Percentiles rank a stretch among this genome's conserved stretches.
Conservation (phyloP, 2,888 invertebrate genomes). For the Charanyca ferruginea region DNA sequence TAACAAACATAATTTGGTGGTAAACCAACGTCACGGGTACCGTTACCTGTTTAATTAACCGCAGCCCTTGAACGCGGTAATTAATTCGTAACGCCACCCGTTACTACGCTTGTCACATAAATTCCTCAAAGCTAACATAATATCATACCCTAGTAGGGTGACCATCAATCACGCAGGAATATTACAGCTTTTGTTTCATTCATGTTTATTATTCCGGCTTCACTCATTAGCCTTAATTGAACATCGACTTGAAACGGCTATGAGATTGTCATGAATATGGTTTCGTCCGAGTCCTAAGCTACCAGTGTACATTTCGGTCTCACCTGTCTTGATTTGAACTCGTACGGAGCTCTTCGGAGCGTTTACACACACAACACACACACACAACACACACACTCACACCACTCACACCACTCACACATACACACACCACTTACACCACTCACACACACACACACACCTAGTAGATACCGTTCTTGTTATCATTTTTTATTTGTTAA, state of each 20-base stretch:
- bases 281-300: not conserved
- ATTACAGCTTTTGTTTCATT: constrained; percentile 3
- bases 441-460: too few species aligned
- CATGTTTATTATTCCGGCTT: not conserved
- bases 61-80: constrained; percentile 79
- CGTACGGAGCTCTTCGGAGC: too few species aligned
- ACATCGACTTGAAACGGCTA: not conserved
- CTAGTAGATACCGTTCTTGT: too few species aligned
- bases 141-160: constrained; percentile 68
- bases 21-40: constrained; percentile 62
- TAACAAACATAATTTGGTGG: constrained; percentile 62
- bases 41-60: constrained; percentile 83
- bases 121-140: constrained; percentile 83
- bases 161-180: constrained; percentile 47
- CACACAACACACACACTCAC: too few species aligned
- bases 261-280: not conserved
- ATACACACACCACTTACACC: too few species aligned
- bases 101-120: constrained; percentile 85
- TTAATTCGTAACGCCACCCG: constrained; percentile 83
- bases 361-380: too few species aligned
- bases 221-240: not conserved
- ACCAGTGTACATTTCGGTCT: too few species aligned
- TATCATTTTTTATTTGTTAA: too few species aligned
- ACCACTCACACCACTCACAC: too few species aligned
- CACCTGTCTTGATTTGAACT: too few species aligned